Evolutionary conservation across 2,797 vertebrate species (phyloP).

Genomic region (Poeciliopsis gracilis): DNA sequence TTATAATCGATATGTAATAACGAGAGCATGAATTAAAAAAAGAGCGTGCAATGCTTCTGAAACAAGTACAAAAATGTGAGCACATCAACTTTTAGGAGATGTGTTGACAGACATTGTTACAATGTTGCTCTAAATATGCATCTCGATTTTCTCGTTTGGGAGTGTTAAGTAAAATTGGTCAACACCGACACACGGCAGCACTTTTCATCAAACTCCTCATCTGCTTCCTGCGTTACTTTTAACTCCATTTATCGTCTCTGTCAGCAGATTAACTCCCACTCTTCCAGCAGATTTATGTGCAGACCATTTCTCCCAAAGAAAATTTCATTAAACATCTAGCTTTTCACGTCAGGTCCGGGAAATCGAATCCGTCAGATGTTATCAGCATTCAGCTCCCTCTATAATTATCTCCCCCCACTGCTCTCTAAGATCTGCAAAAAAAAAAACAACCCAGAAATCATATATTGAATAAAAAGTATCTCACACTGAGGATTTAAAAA

Average conservation of each 20-base stretch:
- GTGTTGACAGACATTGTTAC: background rate
- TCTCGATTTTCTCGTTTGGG: background rate
- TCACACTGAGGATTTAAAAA: background rate
- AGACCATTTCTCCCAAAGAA: background rate
- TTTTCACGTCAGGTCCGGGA: background rate
- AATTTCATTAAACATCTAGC: conserved; percentile 10
- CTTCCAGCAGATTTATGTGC: background rate
- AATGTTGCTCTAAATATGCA: background rate
- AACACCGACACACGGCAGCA: too few species aligned
- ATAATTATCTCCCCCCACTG: background rate
- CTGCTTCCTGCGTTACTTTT: conserved; percentile 9
- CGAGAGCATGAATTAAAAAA: background rate
- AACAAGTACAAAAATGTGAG: background rate
- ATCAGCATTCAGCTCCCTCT: background rate
- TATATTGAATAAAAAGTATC: background rate
- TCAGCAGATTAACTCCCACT: conserved; percentile 15
- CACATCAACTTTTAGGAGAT: background rate
- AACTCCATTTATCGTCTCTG: conserved; percentile 26
- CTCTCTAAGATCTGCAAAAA: background rate
- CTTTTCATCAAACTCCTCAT: conserved; percentile 18
- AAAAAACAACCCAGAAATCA: too few species aligned
- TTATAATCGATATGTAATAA: background rate
- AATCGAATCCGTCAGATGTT: conserved; percentile 18
- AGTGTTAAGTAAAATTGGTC: background rate
- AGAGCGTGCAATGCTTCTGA: background rate